Conservation (phyloP, 2,888 invertebrate species). For the Kuschelorhynchus macadamiae region DNA sequence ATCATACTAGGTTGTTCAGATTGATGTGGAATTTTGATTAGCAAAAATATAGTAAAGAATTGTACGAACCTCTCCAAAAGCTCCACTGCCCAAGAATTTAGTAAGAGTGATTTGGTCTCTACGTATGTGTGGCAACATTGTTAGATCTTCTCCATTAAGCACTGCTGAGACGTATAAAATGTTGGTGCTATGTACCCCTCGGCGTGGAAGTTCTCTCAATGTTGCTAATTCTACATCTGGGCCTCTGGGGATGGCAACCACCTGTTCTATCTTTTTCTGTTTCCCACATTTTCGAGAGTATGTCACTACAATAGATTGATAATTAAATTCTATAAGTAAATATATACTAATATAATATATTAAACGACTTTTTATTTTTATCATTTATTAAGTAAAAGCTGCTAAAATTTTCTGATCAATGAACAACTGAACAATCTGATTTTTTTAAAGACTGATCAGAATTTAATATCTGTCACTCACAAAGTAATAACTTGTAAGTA, state of each 20-base stretch:
- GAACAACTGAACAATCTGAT: too few species aligned
- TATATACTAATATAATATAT: too few species aligned
- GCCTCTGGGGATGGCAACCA: constrained; percentile 59
- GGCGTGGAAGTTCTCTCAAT: constrained; percentile 83
- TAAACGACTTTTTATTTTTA: too few species aligned
- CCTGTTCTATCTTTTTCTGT: constrained; percentile 78
- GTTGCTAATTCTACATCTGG: constrained; percentile 90
- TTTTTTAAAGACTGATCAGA: too few species aligned
- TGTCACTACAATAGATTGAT: constrained; percentile 51
- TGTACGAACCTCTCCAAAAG: constrained; percentile 98
- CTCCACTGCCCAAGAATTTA: constrained; percentile 94
- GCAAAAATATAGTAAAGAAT: too few species aligned
- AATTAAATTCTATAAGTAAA: too few species aligned
- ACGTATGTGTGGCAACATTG: constrained; percentile 87
- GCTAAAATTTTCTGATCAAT: too few species aligned
- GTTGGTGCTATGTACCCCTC: constrained; percentile 85
- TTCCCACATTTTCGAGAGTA: constrained; percentile 69
- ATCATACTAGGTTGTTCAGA: too few species aligned
- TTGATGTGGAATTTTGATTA: too few species aligned
- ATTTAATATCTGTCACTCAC: too few species aligned
- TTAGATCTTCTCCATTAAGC: constrained; percentile 73
- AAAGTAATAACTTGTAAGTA: too few species aligned
- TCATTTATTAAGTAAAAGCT: too few species aligned
- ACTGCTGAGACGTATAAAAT: constrained; percentile 80
- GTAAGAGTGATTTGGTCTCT: constrained; percentile 87